Base-by-base conservation (phyloP, 2,113 vertebrate genomes). In the Merops nubicus region DNA sequence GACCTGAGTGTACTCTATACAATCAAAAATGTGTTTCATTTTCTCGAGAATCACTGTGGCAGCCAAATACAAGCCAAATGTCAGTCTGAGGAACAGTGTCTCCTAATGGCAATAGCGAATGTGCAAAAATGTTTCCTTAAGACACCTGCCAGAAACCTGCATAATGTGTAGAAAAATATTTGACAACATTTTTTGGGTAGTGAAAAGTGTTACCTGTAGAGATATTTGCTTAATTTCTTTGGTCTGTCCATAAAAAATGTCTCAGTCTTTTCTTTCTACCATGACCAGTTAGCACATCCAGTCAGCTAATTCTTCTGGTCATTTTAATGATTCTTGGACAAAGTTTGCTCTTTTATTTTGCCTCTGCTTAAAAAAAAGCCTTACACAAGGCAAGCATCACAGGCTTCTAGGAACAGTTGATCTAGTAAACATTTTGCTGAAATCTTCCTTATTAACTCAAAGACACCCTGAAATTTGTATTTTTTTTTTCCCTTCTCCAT, bases 1-100 rank as follows among this genome's bases (percentile, higher is more conserved):
- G 72, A 80, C 36, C 64, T 21, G 7, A 79, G 18, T 38, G 29
- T 54, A 67, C 54, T 63, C 54, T 42, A 33, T 57, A 38, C 50
- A 90, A 84, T 84, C 50, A 94, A 91, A 95, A 96, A 95, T 43
- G 95, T 97, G 95, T 97, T 97, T 96, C 95, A 94, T 97, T 97
- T 97, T 97, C 92, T 77, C 42, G n/a, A 45, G 88, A 83, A 74
- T 74, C 70, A 23, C 67, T 72, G 40, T 42, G 36, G 28, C 70
- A 94, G 92, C 82, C 92, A 95, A 94, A 74, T 45, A 68, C 36
- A 92, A 77, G 40, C 50, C 79, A 76, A 94, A 84, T 19, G 33
- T 38, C 29, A 74, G 50, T 25, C 47, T 91, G 64, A 93, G 68
- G 56, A 86, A 63, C 47, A 67, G 36, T 72, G 67, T 50, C 34